Conservation (phyloP, 2,113 vertebrate genomes). For the Elephas maximus region DNA sequence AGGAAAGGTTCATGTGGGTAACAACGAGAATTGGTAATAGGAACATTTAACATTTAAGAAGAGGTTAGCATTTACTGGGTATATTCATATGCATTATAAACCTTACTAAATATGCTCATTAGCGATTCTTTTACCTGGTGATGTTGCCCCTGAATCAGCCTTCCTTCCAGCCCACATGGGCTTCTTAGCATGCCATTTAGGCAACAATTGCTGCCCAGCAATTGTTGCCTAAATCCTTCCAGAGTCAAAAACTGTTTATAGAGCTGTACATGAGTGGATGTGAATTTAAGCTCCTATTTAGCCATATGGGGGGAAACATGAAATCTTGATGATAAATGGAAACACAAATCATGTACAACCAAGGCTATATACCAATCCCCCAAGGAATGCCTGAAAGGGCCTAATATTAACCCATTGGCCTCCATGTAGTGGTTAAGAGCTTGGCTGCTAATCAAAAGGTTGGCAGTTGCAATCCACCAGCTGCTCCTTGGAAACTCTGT, state of each 20-base stretch:
- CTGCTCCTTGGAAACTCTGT: too few species aligned
- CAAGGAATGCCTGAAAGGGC: neutral
- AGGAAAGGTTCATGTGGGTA: neutral
- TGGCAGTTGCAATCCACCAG: too few species aligned
- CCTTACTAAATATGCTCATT: accelerated
- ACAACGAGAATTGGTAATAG: neutral
- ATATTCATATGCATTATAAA: accelerated
- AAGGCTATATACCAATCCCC: accelerated
- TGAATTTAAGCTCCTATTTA: neutral
- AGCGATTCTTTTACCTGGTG: neutral
- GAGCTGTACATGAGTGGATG: neutral
- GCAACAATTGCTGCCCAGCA: neutral
- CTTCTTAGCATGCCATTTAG: neutral
- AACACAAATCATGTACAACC: neutral
- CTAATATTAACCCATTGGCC: neutral
- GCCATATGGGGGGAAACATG: neutral
- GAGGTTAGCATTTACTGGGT: neutral
- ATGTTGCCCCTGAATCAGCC: neutral
- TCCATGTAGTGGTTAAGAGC: neutral
- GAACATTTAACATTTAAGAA: neutral
- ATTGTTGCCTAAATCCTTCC: neutral
- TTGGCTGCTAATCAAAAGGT: too few species aligned
- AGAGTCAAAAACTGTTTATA: neutral
- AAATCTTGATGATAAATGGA: neutral
- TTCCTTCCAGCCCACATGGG: accelerated